Evolutionary conservation across 2,888 invertebrate species (phyloP).

Genomic region (Xylota segnis): DNA sequence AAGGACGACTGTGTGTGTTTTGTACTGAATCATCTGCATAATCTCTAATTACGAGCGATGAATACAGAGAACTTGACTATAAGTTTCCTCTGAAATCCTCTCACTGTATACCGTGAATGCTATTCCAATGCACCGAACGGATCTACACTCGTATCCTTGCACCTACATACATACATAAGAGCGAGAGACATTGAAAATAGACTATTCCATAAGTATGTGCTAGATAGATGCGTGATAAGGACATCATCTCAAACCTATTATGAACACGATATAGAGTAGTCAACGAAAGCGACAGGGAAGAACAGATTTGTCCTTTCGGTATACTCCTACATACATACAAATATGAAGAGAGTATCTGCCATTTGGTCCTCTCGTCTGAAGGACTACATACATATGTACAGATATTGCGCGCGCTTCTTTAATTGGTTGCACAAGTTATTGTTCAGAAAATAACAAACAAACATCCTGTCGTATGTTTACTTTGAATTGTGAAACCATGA

Average conservation of each 20-base stretch:
- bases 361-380: not conserved
- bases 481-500: slow-evolving; percentile 46
- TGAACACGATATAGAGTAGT: not conserved
- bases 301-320: slow-evolving; percentile 2
- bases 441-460: slow-evolving; percentile 57
- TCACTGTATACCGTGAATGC: not conserved
- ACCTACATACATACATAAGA: not conserved
- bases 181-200: not conserved
- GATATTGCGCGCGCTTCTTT: slow-evolving; percentile 34
- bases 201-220: not conserved
- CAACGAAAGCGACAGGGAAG: not conserved
- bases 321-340: not conserved
- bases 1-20: slow-evolving; percentile 3
- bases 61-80: slow-evolving; percentile 24
- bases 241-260: slow-evolving; percentile 17
- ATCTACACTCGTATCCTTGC: slow-evolving; percentile 1
- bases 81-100: not conserved
- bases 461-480: slow-evolving; percentile 59
- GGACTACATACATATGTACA: no score
- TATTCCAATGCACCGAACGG: slow-evolving; percentile 4
- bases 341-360: slow-evolving; percentile 5
- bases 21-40: slow-evolving; percentile 20
- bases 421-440: slow-evolving; percentile 66
- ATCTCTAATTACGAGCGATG: slow-evolving; percentile 50
- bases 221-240: not conserved